phyloP scores from a whole-genome alignment of 2,888 invertebrate genomes.

The Euplexia lucipara region DNA sequence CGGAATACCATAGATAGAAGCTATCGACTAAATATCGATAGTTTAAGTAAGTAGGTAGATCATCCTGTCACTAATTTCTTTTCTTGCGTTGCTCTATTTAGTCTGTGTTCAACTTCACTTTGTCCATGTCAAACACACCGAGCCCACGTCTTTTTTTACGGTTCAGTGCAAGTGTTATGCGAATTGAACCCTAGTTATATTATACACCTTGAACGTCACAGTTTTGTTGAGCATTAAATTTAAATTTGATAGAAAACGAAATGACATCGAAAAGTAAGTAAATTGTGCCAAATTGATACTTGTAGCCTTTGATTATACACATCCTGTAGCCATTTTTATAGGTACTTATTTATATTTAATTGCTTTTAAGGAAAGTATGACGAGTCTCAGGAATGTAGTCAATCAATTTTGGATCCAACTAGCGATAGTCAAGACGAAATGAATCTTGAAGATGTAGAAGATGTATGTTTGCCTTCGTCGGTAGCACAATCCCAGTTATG shows the following conservation, averaged over 20 bases:
- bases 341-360: constrained; percentile 34
- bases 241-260: constrained; percentile 39
- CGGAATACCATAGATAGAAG: constrained; percentile 40
- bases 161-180: constrained; percentile 39
- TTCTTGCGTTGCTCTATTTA: constrained; percentile 40
- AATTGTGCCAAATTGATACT: constrained; percentile 38
- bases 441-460: constrained; percentile 40
- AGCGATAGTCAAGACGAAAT: constrained; percentile 39
- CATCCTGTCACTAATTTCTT: constrained; percentile 37
- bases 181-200: constrained; percentile 37
- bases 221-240: constrained; percentile 38
- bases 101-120: constrained; percentile 36
- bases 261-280: constrained; percentile 41
- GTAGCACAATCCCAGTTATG: constrained; percentile 35
- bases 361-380: constrained; percentile 41
- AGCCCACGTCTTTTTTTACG: constrained; percentile 33
- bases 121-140: constrained; percentile 38
- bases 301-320: constrained; percentile 40
- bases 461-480: constrained; percentile 40
- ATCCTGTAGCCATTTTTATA: constrained; percentile 37
- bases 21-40: constrained; percentile 43
- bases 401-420: constrained; percentile 39
- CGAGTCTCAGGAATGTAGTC: constrained; percentile 39
- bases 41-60: constrained; percentile 41
- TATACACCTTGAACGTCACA: constrained; percentile 39